These are phyloP conservation scores for Dryococelus australis DNA, from an alignment of 2,888 invertebrate genomes.

Conservation along the genomic window DNA sequence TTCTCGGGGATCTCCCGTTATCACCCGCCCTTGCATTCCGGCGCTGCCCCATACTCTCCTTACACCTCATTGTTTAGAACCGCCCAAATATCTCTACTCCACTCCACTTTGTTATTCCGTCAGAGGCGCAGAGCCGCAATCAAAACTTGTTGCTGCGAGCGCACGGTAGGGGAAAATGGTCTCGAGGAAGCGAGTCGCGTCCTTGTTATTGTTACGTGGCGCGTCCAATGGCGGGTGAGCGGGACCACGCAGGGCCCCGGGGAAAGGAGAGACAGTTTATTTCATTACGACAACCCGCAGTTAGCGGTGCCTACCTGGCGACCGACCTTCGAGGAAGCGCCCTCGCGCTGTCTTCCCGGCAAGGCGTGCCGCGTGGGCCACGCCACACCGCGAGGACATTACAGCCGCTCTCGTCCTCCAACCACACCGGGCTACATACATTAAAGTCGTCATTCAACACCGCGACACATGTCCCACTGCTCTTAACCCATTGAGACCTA, in stretches of 20 bases:
- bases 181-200: background rate
- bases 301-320: background rate
- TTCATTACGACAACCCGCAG: background rate
- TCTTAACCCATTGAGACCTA: no score
- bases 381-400: no score
- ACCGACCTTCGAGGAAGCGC: background rate
- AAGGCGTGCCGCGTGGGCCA: background rate
- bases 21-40: no score
- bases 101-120: no score
- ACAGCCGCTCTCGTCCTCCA: background rate
- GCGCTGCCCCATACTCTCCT: no score
- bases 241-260: no score
- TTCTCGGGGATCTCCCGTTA: no score
- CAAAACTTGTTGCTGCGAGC: background rate
- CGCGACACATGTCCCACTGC: no score
- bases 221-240: background rate
- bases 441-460: no score
- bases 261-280: background rate
- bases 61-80: no score
- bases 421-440: no score
- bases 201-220: slow-evolving; percentile 11
- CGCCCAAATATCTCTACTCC: no score
- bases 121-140: background rate
- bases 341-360: background rate
- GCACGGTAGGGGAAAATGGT: background rate